Evolutionary conservation across 2,113 vertebrate genomes (phyloP).

Genomic region (Addax nasomaculatus): DNA sequence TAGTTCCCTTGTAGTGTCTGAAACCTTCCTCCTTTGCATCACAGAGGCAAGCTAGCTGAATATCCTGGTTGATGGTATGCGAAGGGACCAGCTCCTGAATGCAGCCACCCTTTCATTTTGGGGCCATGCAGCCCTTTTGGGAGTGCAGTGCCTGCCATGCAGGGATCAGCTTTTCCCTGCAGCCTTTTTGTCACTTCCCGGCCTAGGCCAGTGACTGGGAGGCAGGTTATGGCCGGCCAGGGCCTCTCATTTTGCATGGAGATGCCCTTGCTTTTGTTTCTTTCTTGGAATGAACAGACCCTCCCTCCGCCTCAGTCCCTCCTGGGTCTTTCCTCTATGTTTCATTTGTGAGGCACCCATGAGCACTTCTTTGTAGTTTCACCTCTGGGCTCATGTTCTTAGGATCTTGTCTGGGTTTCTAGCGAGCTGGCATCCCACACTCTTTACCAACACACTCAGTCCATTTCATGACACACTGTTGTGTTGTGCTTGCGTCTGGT

Average conservation of each 20-base stretch:
- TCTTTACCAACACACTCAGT: background rate
- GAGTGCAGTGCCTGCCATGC: fast-evolving
- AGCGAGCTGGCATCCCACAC: background rate
- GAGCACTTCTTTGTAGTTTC: background rate
- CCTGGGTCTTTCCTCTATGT: background rate
- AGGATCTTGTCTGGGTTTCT: background rate
- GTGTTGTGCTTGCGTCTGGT: background rate
- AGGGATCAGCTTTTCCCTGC: background rate
- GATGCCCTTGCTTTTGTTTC: background rate
- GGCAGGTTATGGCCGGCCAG: background rate
- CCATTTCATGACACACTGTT: fast-evolving
- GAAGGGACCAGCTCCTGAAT: background rate
- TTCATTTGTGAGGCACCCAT: background rate
- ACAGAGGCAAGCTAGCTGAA: background rate
- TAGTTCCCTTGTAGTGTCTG: background rate
- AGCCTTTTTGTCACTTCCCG: background rate
- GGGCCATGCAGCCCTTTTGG: background rate
- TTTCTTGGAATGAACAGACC: background rate
- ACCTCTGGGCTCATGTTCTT: fast-evolving
- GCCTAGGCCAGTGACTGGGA: background rate
- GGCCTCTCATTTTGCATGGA: background rate
- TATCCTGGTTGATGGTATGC: background rate
- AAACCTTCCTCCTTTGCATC: background rate
- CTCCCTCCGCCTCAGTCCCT: background rate
- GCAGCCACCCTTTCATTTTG: fast-evolving